Base-by-base conservation (phyloP, 2,888 invertebrate genomes). In the Stramonita haemastoma region DNA sequence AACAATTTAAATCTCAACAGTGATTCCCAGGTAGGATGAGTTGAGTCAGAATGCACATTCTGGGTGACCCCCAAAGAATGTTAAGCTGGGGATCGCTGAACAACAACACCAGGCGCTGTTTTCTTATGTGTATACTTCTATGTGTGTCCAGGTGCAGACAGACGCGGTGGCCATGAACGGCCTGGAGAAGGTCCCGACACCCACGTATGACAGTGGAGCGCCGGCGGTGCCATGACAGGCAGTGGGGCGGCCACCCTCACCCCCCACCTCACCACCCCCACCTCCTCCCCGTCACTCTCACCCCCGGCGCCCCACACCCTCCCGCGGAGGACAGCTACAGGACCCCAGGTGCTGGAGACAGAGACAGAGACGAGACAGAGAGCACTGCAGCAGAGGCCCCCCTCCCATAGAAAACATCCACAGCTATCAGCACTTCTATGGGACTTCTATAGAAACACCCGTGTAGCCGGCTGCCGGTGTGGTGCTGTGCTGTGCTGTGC, bases 191-290 rank as follows among this genome's bases (percentile, higher is more conserved):
- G 81, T 46, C 4, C 81, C 81, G 81, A 83, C 13, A 46, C 81
- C 81, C 36, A 83, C n/a, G 81, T 83, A 83, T 83, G 81, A 83
- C 81, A 83, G 81, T 83, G 81, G 81, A 46, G 29, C 81, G 26
- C 81, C 81, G 36, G 13, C 26, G 36, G 81, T 22, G 36, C 36
- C 81, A 36, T 15, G 46, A 83, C 81, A 83, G 81, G 81, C 81
- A 83, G 81, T 36, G 26, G 81, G 46, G 79, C 73, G n/a, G 29
- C 73, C n/a, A 26, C 13, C 34, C n/a, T 29, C 29, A 83, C 46
- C 81, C 46, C 36, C 46, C 36, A 34, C 81, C 81, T 11, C 81
- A 73, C 4, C n/a, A 8, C 73, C 73, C 8, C 73, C 73, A 73
- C 29, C 73, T 22, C 73, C 26, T 26, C 17, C 73, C 26, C 8